A percentile compares a stretch with the other conserved stretches of the same genome.
Conservation (phyloP, 2,797 vertebrate genomes). For the Pseudomugil tenellus region DNA sequence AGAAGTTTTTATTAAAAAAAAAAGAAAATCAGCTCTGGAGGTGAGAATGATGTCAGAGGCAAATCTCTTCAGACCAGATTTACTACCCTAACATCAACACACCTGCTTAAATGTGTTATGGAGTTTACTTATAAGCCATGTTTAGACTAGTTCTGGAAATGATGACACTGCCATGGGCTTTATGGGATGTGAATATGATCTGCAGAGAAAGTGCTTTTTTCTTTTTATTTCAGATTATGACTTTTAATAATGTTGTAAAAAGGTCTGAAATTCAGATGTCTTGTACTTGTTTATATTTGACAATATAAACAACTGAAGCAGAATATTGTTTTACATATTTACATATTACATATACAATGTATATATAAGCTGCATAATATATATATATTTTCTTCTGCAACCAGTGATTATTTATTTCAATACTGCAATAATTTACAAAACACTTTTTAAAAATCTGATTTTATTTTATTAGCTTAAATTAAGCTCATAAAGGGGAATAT, state of each 20-base stretch:
- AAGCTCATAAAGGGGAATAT: too few relatives aligned
- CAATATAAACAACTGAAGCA: not conserved
- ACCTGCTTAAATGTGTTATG: conserved; percentile 72
- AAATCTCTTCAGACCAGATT: conserved; percentile 61
- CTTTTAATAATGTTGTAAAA: conserved; percentile 11
- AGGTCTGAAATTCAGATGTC: not conserved
- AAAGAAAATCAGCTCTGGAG: conserved; percentile 22
- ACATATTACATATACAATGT: too few relatives aligned
- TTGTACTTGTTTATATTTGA: not conserved
- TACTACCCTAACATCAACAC: conserved; percentile 74
- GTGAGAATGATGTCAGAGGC: conserved; percentile 33
- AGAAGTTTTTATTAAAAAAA: conserved; percentile 10
- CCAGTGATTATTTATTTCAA: too few relatives aligned
- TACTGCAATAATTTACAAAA: not conserved
- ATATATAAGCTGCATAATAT: not conserved
- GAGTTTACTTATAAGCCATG: conserved; percentile 56
- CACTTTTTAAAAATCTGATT: not conserved
- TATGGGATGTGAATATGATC: conserved; percentile 42
- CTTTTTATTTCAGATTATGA: too few relatives aligned
- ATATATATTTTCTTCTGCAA: not conserved
- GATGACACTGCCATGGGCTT: conserved; percentile 53
- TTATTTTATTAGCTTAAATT: not conserved
- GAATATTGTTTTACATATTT: not conserved
- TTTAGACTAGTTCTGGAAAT: conserved; percentile 73
- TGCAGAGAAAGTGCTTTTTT: conserved; percentile 42